These are phyloP conservation scores for Apomyelois bistriatella DNA, from an alignment of 2,888 invertebrate species.

Conservation along the genomic window DNA sequence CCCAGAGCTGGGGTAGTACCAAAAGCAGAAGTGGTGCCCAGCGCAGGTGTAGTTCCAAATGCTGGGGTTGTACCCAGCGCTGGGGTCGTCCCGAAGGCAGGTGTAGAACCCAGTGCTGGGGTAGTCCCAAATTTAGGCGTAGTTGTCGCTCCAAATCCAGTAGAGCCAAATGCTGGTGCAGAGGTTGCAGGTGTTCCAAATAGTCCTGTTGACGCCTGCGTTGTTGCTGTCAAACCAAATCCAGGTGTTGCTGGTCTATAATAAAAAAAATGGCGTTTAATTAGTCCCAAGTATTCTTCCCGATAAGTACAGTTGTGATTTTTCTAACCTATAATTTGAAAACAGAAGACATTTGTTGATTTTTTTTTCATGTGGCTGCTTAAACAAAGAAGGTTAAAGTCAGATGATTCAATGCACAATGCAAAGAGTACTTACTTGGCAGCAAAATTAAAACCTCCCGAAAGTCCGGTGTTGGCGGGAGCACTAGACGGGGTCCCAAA, in stretches of 20 bases:
- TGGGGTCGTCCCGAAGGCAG: conserved; percentile 35
- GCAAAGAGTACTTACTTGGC: conserved; percentile 54
- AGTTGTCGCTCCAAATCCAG: conserved; percentile 33
- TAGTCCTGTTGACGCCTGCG: conserved; percentile 21
- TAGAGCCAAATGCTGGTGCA: conserved; percentile 37
- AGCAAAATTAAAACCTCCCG: conserved; percentile 67
- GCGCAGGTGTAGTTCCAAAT: conserved; percentile 35
- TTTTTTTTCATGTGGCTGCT: too few species aligned
- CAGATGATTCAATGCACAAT: neutral
- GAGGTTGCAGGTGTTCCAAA: conserved; percentile 37
- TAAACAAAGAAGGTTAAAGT: conserved; percentile 1
- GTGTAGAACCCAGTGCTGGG: conserved; percentile 17
- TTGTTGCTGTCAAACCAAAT: conserved; percentile 31
- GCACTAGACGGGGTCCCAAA: conserved; percentile 73
- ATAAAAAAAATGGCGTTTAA: neutral
- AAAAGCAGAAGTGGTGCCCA: conserved; percentile 35
- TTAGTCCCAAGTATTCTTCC: neutral
- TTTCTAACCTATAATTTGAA: neutral
- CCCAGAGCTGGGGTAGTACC: conserved; percentile 17
- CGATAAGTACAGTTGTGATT: too few species aligned
- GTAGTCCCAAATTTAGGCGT: conserved; percentile 27
- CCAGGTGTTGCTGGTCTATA: conserved; percentile 50
- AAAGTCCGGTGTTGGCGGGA: conserved; percentile 59
- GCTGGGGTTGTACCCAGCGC: conserved; percentile 37
- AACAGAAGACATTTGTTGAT: neutral